These are phyloP conservation scores for Zaprionus davidi DNA, from an alignment of 1,140 invertebrate species.

Conservation along the genomic window DNA sequence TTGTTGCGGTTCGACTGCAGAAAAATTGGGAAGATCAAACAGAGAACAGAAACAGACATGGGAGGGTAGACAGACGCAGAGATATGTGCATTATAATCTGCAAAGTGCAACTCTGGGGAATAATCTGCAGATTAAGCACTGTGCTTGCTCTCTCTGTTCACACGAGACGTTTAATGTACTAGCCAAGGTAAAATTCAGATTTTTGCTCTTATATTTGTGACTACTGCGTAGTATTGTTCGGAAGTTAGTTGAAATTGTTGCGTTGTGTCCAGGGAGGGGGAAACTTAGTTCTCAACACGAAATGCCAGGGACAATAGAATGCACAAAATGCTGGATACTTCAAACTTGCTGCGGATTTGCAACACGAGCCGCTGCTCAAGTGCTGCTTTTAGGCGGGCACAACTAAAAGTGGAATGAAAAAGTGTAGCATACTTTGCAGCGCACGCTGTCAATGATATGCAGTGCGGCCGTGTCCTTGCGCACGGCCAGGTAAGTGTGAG, in stretches of 20 bases:
- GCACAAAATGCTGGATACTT: slow-evolving; percentile 24
- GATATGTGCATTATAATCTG: neutral
- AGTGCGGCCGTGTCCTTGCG: slow-evolving; percentile 55
- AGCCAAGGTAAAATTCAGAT: neutral
- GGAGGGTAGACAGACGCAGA: neutral
- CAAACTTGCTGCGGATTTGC: slow-evolving; percentile 14
- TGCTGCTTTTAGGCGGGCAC: slow-evolving; percentile 11
- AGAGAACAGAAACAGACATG: neutral
- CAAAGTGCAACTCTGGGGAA: neutral
- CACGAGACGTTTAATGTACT: neutral
- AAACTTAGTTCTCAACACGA: neutral
- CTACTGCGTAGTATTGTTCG: neutral
- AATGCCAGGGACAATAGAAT: slow-evolving; percentile 8
- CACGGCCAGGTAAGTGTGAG: slow-evolving; percentile 54
- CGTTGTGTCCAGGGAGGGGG: neutral
- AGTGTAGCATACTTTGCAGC: slow-evolving; percentile 43
- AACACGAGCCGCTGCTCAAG: slow-evolving; percentile 1
- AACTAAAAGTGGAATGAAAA: slow-evolving; percentile 24
- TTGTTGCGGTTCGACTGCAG: neutral
- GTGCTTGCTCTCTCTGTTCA: neutral
- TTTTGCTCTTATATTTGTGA: neutral
- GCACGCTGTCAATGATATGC: slow-evolving; percentile 34
- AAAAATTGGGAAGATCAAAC: neutral
- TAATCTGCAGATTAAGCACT: neutral
- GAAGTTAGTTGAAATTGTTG: neutral